These are phyloP conservation scores for Andrena cerasifolii DNA, from an alignment of 1,140 invertebrate species.

Conservation along the genomic window DNA sequence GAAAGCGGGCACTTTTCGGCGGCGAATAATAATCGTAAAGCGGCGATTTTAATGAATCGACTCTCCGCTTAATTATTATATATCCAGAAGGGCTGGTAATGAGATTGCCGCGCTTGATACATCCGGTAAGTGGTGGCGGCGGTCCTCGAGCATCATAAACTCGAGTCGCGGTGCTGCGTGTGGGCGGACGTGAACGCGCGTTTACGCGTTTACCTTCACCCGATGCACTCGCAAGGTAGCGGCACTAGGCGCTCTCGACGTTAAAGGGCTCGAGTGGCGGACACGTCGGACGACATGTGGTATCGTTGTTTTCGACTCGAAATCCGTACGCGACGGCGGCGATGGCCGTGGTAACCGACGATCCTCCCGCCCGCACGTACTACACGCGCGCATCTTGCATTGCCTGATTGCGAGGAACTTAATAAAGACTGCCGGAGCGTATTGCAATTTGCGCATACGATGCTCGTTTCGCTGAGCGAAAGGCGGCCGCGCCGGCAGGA, in stretches of 20 bases:
- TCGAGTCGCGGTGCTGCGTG: background rate
- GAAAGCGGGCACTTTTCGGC: slow-evolving; percentile 1
- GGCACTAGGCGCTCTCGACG: background rate
- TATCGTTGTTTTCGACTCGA: slow-evolving; percentile 27
- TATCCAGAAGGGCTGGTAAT: slow-evolving; percentile 32
- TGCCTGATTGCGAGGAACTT: slow-evolving; percentile 66
- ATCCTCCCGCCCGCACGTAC: too few relatives aligned
- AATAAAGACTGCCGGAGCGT: slow-evolving; percentile 66
- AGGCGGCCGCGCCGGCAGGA: background rate
- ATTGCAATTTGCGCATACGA: slow-evolving; percentile 68
- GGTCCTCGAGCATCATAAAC: slow-evolving; percentile 19
- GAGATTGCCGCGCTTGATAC: slow-evolving; percentile 53
- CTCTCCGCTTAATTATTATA: slow-evolving; percentile 57
- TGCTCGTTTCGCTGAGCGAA: slow-evolving; percentile 56
- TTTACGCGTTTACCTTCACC: slow-evolving; percentile 23
- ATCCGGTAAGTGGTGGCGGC: background rate
- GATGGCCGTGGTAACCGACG: slow-evolving; percentile 10
- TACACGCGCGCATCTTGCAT: background rate
- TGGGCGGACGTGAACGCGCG: background rate
- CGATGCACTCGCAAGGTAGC: too few relatives aligned
- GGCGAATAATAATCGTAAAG: slow-evolving; percentile 58
- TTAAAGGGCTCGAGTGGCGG: slow-evolving; percentile 7
- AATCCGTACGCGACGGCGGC: background rate
- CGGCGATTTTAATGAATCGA: slow-evolving; percentile 66
- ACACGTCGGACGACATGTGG: background rate